These are phyloP conservation scores for Campoplex capitator DNA, from an alignment of 2,888 invertebrate species.

Conservation along the genomic window DNA sequence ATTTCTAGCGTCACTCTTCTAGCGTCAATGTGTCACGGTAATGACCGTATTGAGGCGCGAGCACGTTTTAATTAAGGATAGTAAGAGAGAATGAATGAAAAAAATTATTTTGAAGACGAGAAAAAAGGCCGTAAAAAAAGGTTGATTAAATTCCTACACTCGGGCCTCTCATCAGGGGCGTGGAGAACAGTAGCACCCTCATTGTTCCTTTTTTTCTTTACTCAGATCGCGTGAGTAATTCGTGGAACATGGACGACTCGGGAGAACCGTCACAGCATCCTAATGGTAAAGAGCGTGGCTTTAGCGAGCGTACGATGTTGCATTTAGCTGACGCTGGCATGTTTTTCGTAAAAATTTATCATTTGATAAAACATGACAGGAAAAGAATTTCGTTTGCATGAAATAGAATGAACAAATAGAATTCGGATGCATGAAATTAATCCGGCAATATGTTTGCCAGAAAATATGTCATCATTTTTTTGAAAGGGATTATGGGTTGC, in stretches of 20 bases:
- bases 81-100: not conserved
- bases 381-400: not conserved
- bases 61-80: not conserved
- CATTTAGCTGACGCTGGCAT: not conserved
- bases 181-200: not conserved
- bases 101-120: not conserved
- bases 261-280: conserved; percentile 84
- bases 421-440: not conserved
- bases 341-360: not conserved
- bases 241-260: conserved; percentile 84
- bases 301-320: not conserved
- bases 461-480: not conserved
- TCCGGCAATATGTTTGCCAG: not conserved
- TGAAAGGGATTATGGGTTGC: not conserved
- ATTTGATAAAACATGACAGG: not conserved
- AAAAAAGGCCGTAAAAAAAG: not conserved
- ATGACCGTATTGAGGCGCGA: not conserved
- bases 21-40: not conserved
- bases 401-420: not conserved
- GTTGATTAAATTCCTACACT: not conserved
- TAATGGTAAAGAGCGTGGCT: conserved; percentile 78
- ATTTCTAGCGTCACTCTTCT: no score
- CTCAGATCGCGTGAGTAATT: conserved; percentile 84
- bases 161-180: not conserved
- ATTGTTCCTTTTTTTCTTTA: conserved; percentile 21